phyloP scores from a whole-genome alignment of 2,113 vertebrate species.

The Perognathus longimembris region DNA sequence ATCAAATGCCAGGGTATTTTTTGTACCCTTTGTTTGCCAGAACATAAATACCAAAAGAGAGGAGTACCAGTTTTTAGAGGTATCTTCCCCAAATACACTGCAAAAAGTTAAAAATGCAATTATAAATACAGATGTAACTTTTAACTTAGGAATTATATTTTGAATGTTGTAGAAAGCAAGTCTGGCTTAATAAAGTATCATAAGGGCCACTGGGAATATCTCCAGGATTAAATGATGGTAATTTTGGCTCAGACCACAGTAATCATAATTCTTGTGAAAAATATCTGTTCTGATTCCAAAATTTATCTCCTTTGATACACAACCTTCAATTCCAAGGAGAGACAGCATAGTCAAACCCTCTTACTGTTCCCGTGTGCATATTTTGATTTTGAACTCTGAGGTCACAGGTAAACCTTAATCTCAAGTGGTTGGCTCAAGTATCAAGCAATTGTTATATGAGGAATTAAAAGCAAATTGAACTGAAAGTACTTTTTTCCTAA shows the following conservation, averaged over 20 bases:
- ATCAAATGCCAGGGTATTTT: neutral
- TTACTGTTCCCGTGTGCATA: neutral
- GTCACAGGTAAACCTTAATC: neutral
- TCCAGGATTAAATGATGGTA: neutral
- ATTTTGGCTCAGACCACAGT: neutral
- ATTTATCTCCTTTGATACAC: neutral
- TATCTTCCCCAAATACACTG: neutral
- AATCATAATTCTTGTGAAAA: constrained; percentile 30
- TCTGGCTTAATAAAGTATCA: constrained; percentile 36
- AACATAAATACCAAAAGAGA: neutral
- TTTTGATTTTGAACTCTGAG: neutral
- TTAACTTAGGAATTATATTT: constrained; percentile 44
- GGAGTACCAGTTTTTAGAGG: neutral
- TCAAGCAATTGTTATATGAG: too few species aligned
- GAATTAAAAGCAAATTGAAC: neutral
- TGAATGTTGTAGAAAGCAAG: neutral
- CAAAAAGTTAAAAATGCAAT: neutral
- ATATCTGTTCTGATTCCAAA: neutral
- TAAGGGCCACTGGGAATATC: neutral
- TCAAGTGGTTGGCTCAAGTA: too few species aligned
- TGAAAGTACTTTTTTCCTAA: neutral
- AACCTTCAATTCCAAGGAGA: neutral
- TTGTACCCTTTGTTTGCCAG: neutral
- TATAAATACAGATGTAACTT: neutral
- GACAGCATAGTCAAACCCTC: neutral